These are phyloP conservation scores for Phoebastria nigripes DNA, from an alignment of 2,797 vertebrate species.

Conservation along the genomic window DNA sequence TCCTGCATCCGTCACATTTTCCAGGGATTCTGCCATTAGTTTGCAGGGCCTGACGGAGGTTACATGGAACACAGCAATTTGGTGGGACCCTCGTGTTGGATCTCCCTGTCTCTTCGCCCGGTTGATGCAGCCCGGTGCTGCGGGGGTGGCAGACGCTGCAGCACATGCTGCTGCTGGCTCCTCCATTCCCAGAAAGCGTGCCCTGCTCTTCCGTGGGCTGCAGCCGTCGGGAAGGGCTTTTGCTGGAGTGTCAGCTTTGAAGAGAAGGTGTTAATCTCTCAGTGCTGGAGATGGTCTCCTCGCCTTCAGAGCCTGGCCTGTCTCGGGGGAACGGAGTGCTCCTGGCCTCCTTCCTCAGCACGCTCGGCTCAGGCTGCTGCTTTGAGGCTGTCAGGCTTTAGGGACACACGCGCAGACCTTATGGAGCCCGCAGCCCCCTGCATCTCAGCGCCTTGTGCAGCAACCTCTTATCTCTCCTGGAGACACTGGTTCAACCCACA, in stretches of 20 bases:
- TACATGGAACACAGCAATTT: not conserved
- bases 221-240: too few relatives aligned
- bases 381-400: not conserved
- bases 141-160: not conserved
- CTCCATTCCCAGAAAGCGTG: not conserved
- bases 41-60: not conserved
- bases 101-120: not conserved
- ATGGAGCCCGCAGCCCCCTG: too few relatives aligned
- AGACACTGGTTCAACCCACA: not conserved
- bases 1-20: accelerated
- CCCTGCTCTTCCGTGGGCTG: not conserved
- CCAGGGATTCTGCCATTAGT: not conserved
- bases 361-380: too few relatives aligned
- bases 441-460: not conserved
- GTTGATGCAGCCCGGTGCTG: not conserved
- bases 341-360: not conserved
- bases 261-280: not conserved
- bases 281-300: not conserved
- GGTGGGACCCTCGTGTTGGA: not conserved
- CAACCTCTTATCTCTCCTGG: not conserved
- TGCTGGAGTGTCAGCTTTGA: not conserved
- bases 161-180: not conserved
- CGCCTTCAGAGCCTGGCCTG: not conserved
- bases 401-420: accelerated
- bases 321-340: not conserved